A percentile compares a stretch with the other conserved stretches of the same genome.
Conservation (phyloP, 92 coral and sea anemone species). For the Phenganax subtilis region DNA sequence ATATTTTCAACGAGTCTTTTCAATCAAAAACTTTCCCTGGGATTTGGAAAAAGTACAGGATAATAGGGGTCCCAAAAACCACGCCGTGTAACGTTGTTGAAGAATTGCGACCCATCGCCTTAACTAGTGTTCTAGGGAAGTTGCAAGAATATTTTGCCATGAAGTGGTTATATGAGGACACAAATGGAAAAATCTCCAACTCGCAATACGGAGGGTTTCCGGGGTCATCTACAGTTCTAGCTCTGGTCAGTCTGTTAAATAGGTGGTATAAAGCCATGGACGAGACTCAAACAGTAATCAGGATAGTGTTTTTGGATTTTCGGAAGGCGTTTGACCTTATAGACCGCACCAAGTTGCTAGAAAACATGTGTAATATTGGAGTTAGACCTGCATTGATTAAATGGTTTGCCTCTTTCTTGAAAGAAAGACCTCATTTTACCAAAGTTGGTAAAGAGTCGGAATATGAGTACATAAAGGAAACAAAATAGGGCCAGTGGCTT, state of each 20-base stretch:
- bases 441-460: background rate
- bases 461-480: background rate
- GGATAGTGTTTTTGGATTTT: slow-evolving; percentile 7
- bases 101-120: slow-evolving; percentile 4
- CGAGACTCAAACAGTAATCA: slow-evolving; percentile 1
- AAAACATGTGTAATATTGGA: background rate
- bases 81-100: slow-evolving; percentile 15
- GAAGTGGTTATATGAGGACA: background rate
- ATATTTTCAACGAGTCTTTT: background rate
- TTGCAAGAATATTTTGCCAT: background rate
- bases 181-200: background rate
- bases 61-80: background rate
- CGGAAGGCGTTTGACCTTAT: background rate
- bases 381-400: background rate
- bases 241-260: background rate
- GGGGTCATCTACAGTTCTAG: slow-evolving; percentile 3
- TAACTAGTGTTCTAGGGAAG: slow-evolving; percentile 11
- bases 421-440: slow-evolving; percentile 4
- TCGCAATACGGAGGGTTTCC: slow-evolving; percentile 11
- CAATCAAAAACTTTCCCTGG: background rate
- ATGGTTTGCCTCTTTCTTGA: background rate
- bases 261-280: slow-evolving; percentile 4
- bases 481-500: background rate
- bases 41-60: background rate
- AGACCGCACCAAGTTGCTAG: background rate